Base-by-base conservation (phyloP, 2,797 vertebrate species). In the Gymnothorax javanicus region DNA sequence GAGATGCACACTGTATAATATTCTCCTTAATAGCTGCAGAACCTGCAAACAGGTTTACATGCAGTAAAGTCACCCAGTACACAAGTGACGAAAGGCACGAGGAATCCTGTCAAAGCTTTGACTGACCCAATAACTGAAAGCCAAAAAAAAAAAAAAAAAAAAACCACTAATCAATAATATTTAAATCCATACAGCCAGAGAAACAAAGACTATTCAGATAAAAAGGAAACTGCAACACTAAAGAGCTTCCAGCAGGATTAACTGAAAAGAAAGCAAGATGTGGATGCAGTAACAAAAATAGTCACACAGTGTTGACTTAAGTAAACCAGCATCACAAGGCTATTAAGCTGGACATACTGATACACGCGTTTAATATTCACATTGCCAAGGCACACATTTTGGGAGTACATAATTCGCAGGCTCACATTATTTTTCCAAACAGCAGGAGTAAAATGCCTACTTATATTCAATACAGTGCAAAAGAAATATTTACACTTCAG, bases 301-400 rank as follows among this genome's bases (percentile, higher is more conserved):
- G 1, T 7, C n/a, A 23, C 33, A 43, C 33, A 43, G 33, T 43
- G 33, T 43, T 43, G 33, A 43, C 33, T 43, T 54, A 13, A n/a
- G 17, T 54, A 57, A 13, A 56, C 52, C 6, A 57, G 3, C 11
- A 54, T 82, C 3, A 25, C n/a, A 56, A 56, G 12, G 54, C 27
- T 57, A 20, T 7, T 7, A 82, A n/a, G 57, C 6, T 57, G 54
- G 17, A 82, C 25, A 12, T n/a, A 57, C 11, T 25, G 79, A 20
- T 25, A 57, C 4, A 82, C 52, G 57, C 0, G 58, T 33, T 56
- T 23, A 56, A 54, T 81, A n/a, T 52, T 81, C 50, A 81, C 50
- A 56, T 54, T 56, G 52, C n/a, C 52, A 23, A 81, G 77, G 77
- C 77, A 81, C 77, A 81, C 43, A 52, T 77, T 77, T 77, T 4